Conservation (phyloP, 1,140 invertebrate species). For the Orchestia grillus region DNA sequence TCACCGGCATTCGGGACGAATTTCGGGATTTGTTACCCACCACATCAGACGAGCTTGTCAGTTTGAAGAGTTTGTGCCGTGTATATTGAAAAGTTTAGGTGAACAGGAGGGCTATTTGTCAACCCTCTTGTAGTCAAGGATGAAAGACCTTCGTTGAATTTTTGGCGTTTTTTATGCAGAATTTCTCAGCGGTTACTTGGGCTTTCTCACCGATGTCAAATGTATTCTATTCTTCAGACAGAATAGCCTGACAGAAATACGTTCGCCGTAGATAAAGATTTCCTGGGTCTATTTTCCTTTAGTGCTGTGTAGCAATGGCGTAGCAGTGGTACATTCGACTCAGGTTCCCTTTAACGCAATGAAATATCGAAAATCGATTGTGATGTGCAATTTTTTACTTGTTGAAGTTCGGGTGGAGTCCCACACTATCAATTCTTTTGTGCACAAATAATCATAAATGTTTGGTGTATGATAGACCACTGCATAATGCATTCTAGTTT, state of each 20-base stretch:
- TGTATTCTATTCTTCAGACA: neutral
- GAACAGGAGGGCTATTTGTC: neutral
- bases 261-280: neutral
- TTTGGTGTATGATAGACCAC: neutral
- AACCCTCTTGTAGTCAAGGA: neutral
- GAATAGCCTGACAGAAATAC: neutral
- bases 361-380: neutral
- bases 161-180: neutral
- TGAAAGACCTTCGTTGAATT: neutral
- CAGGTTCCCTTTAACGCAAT: neutral
- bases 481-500: neutral
- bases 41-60: neutral
- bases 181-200: neutral
- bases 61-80: neutral
- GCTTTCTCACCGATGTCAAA: neutral
- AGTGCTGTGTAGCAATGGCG: neutral
- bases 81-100: neutral
- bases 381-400: too few species aligned
- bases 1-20: neutral
- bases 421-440: neutral
- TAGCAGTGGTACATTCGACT: neutral
- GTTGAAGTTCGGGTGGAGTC: neutral
- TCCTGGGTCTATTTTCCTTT: neutral
- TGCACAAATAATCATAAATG: neutral
- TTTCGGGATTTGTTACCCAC: too few species aligned